phyloP scores from a whole-genome alignment of 2,797 vertebrate species.

The Coreius guichenoti region DNA sequence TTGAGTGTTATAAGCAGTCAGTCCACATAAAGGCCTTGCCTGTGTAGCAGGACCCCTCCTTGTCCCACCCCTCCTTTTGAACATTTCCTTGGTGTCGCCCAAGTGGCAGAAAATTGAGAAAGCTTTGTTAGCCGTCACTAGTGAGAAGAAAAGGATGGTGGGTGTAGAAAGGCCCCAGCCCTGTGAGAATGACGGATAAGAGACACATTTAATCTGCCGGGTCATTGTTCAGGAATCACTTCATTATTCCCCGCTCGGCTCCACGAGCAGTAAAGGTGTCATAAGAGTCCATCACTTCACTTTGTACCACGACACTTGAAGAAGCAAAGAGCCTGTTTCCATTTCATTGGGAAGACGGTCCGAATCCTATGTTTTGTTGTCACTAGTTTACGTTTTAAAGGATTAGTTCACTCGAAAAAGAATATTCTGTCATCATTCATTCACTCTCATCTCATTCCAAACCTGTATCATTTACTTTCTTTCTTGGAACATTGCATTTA shows the following conservation, averaged over 20 bases:
- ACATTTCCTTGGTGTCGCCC: conserved; percentile 65
- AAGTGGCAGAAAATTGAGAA: conserved; percentile 70
- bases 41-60: conserved; percentile 58
- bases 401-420: conserved; percentile 21
- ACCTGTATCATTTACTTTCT: neutral
- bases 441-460: neutral
- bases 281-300: conserved; percentile 34
- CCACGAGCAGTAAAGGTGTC: conserved; percentile 56
- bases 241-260: conserved; percentile 54
- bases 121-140: conserved; percentile 72
- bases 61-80: conserved; percentile 68
- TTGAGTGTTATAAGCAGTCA: conserved; percentile 54
- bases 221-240: conserved; percentile 65
- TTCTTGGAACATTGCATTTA: neutral
- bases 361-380: conserved; percentile 49
- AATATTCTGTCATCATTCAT: neutral
- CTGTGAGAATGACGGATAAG: conserved; percentile 68
- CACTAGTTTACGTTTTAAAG: conserved; percentile 64
- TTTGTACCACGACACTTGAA: conserved; percentile 1
- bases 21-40: conserved; percentile 66
- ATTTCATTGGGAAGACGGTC: neutral
- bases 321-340: conserved; percentile 7
- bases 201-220: conserved; percentile 66
- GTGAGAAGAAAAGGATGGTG: conserved; percentile 57
- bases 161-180: conserved; percentile 59